These are phyloP conservation scores for Megalonaias nervosa DNA, from an alignment of 1,140 invertebrate species.

Conservation along the genomic window DNA sequence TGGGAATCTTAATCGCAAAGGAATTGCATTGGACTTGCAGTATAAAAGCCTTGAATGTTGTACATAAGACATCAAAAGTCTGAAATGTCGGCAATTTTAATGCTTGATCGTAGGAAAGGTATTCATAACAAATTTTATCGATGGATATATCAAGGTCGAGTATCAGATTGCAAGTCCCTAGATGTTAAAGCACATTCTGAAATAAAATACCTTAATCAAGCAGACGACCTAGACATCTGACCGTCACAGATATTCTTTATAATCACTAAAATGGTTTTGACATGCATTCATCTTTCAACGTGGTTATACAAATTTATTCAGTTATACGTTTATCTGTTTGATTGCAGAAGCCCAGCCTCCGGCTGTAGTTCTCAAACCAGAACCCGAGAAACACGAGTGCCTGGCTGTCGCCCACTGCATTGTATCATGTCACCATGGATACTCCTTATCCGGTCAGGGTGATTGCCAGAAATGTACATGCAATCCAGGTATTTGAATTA, in stretches of 20 bases:
- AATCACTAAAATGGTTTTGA: neutral
- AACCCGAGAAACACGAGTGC: conserved; percentile 39
- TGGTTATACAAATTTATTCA: neutral
- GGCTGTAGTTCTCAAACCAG: conserved; percentile 21
- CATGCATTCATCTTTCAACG: neutral
- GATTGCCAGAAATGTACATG: conserved; percentile 46
- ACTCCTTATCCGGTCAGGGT: conserved; percentile 37
- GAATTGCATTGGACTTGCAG: neutral
- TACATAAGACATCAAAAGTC: too few species aligned
- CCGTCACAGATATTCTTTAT: neutral
- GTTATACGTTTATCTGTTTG: neutral
- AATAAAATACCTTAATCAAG: too few species aligned
- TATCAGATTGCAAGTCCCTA: too few species aligned
- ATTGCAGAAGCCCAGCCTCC: neutral
- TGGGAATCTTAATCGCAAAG: neutral
- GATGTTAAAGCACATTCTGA: too few species aligned
- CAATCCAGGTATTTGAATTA: conserved; percentile 16
- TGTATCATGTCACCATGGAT: conserved; percentile 46
- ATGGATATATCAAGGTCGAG: too few species aligned
- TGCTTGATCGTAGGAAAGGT: too few species aligned
- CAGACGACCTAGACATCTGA: too few species aligned
- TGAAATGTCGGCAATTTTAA: too few species aligned
- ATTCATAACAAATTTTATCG: too few species aligned
- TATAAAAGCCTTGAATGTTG: too few species aligned
- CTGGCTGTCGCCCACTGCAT: conserved; percentile 40